phyloP scores from a whole-genome alignment of 2,797 vertebrate genomes.

The Cirrhinus molitorella region DNA sequence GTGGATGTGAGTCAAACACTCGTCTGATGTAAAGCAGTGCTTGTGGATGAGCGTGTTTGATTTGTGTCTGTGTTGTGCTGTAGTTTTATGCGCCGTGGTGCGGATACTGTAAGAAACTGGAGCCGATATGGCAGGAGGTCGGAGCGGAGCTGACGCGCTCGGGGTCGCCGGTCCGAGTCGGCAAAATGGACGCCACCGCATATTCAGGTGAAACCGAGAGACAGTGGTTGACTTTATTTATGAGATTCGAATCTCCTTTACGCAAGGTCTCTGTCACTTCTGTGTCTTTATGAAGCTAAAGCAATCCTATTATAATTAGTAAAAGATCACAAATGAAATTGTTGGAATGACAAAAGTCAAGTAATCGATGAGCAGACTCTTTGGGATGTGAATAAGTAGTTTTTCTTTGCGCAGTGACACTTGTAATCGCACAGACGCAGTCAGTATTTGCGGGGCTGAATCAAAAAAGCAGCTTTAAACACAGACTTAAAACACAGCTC shows the following conservation, averaged over 20 bases:
- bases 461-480: no score
- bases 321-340: neutral
- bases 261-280: neutral
- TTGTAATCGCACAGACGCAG: no score
- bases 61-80: conserved; percentile 22
- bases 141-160: conserved; percentile 89
- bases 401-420: neutral
- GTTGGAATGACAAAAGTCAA: no score
- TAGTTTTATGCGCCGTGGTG: conserved; percentile 99
- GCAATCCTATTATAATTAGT: neutral
- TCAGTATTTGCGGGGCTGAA: no score
- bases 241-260: no score
- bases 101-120: conserved; percentile 97
- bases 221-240: neutral
- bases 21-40: neutral
- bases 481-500: no score
- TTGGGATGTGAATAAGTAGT: neutral
- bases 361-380: neutral
- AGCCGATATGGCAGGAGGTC: conserved; percentile 95
- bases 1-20: conserved; percentile 80
- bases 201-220: conserved; percentile 87
- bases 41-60: conserved; percentile 47
- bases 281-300: neutral
- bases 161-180: conserved; percentile 94
- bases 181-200: conserved; percentile 98